Evolutionary conservation across 2,113 vertebrate species (phyloP).

Genomic region (Piprites chloris): DNA sequence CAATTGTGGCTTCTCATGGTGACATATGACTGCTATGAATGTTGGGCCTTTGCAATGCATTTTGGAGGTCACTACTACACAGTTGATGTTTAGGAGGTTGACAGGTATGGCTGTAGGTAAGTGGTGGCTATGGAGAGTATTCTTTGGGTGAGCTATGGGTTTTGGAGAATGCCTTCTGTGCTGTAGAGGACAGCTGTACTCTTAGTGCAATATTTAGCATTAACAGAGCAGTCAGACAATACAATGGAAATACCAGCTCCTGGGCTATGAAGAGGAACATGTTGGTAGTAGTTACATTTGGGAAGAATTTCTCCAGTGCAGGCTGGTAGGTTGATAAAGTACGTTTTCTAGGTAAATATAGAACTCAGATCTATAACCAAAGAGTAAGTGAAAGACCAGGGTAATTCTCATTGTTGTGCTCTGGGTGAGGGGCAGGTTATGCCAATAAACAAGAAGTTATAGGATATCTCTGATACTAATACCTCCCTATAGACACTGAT

Average conservation of each 20-base stretch:
- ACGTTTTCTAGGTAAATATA: not conserved
- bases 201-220: not conserved
- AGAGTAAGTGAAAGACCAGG: not conserved
- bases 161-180: not conserved
- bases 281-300: not conserved
- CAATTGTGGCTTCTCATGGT: conserved; percentile 78
- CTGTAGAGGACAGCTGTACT: not conserved
- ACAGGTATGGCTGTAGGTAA: conserved; percentile 77
- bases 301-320: not conserved
- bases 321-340: not conserved
- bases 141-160: conserved; percentile 58
- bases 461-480: not conserved
- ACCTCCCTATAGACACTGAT: not conserved
- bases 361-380: not conserved
- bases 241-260: not conserved
- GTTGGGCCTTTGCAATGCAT: conserved; percentile 74
- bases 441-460: not conserved
- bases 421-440: not conserved
- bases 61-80: conserved; percentile 76
- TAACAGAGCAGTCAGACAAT: not conserved
- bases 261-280: not conserved
- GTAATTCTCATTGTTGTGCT: not conserved
- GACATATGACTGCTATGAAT: conserved; percentile 75
- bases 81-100: conserved; percentile 77
- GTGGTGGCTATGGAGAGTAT: conserved; percentile 63